A percentile compares a stretch with the other conserved stretches of the same genome.
These are phyloP conservation scores for Micromesistius poutassou DNA, from an alignment of 2,797 vertebrate species.

Conservation along the genomic window DNA sequence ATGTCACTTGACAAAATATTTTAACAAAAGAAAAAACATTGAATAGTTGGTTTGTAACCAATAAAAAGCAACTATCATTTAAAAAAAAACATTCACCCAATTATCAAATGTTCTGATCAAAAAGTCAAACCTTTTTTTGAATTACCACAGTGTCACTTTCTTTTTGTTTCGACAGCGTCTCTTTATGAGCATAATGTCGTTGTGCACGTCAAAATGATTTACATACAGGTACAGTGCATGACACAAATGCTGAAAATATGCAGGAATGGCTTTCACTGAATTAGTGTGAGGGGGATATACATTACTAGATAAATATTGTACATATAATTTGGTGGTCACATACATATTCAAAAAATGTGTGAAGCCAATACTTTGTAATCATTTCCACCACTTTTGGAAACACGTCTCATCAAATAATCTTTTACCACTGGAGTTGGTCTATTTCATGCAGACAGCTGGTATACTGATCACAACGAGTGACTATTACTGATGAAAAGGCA, in stretches of 20 bases:
- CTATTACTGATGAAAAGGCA: conserved; percentile 22
- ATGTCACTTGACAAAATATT: conserved; percentile 15
- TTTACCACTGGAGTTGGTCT: conserved; percentile 39
- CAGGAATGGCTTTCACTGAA: conserved; percentile 30
- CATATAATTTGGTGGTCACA: conserved; percentile 40
- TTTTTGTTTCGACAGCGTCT: conserved; percentile 39
- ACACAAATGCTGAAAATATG: conserved; percentile 7
- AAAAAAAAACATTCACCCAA: not conserved
- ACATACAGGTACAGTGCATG: conserved; percentile 27
- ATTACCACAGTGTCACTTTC: conserved; percentile 38
- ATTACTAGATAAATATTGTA: conserved; percentile 26
- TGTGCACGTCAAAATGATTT: conserved; percentile 5
- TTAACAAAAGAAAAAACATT: conserved; percentile 13
- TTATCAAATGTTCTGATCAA: conserved; percentile 20
- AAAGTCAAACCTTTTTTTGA: conserved; percentile 21
- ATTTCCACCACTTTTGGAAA: conserved; percentile 52
- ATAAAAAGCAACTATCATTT: not conserved
- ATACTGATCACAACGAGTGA: conserved; percentile 34
- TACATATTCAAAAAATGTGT: conserved; percentile 15
- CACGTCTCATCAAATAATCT: conserved; percentile 41
- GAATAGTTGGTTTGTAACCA: not conserved
- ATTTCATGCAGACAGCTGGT: conserved; percentile 56
- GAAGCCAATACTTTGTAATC: conserved; percentile 22
- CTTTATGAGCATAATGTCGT: conserved; percentile 1
- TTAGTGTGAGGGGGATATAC: conserved; percentile 22